Evolutionary conservation across 1,140 invertebrate species (phyloP).

Genomic region (Heliothis virescens): DNA sequence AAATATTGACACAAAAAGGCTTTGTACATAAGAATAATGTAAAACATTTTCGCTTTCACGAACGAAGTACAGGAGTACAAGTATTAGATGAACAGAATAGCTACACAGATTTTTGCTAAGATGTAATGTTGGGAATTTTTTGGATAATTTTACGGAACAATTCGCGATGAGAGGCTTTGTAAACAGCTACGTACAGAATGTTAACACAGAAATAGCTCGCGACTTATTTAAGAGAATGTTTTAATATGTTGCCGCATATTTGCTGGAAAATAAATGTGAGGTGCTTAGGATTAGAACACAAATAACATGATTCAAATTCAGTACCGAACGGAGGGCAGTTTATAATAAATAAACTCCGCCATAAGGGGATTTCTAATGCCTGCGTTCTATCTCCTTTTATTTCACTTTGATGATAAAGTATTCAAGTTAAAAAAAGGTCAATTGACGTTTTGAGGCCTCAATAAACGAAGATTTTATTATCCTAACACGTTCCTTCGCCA

Average conservation of each 20-base stretch:
- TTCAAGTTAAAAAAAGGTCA: not conserved
- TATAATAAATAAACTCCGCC: not conserved
- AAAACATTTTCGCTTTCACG: conserved; percentile 21
- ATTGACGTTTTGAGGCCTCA: conserved; percentile 5
- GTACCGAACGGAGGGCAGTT: not conserved
- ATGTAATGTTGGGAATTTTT: conserved; percentile 27
- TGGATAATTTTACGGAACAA: conserved; percentile 16
- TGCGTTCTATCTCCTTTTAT: not conserved
- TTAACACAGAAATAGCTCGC: conserved; percentile 10
- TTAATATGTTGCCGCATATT: conserved; percentile 30
- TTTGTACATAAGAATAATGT: conserved; percentile 44
- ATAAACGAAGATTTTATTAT: conserved; percentile 33
- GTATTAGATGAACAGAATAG: conserved; percentile 19
- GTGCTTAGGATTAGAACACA: conserved; percentile 6
- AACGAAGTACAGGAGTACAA: conserved; percentile 8
- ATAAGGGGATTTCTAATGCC: too few relatives aligned
- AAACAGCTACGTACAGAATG: not conserved
- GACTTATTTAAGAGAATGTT: conserved; percentile 16
- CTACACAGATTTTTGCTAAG: not conserved
- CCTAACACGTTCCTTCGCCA: not conserved
- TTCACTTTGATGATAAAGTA: not conserved
- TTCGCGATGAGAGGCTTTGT: conserved; percentile 5
- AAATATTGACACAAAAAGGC: conserved; percentile 43
- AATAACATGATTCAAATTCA: not conserved
- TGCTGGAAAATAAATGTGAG: not conserved